Base-by-base conservation (phyloP, 2,888 invertebrate genomes). In the Drosophila gaucha region DNA sequence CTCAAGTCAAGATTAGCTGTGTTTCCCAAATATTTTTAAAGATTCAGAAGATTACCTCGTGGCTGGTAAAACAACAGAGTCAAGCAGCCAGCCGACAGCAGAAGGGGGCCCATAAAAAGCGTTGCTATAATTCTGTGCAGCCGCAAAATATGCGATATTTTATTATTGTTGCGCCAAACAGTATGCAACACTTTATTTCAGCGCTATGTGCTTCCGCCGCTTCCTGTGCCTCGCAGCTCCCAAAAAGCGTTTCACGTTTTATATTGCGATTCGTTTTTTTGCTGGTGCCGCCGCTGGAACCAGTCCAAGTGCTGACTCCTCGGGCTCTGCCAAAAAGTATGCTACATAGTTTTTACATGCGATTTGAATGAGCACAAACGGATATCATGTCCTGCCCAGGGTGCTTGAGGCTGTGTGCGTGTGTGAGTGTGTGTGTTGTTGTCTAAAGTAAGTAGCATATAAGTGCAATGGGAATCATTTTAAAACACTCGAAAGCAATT, bases 151-250 rank as follows among this genome's bases (percentile, higher is more conserved):
- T 80, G 80, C 75, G 66, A 84, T 84, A 75, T 84, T 86, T 86
- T 84, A 86, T 84, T 86, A 86, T 86, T 78, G 80, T 79, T 80
- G 83, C 80, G 74, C 64, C 74, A 70, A 85, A 84, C 83, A 84
- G 86, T 83, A 86, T 83, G 84, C 83, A 84, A 80, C 84, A 84
- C 86, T 86, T 83, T 84, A 80, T 86, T 80, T 77, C 77, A 78
- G 73, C 79, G 82, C 79, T 59, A 68, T 80, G 68, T 57, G 73
- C 75, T 79, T 79, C 79, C 79, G 79, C 50, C 60, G 35, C 67
- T 73, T 74, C 70, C 74, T 56, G 58, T 49, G 63, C 71, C 55
- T 49, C 46, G 8, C 52, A 69, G 67, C 57, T 30, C 43, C 26
- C 49, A 60, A 65, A 69, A 58, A 62, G 57, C 44, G 51, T 55